These are phyloP conservation scores for Paedocypris micromegethes DNA, from an alignment of 2,797 vertebrate species.

Conservation along the genomic window DNA sequence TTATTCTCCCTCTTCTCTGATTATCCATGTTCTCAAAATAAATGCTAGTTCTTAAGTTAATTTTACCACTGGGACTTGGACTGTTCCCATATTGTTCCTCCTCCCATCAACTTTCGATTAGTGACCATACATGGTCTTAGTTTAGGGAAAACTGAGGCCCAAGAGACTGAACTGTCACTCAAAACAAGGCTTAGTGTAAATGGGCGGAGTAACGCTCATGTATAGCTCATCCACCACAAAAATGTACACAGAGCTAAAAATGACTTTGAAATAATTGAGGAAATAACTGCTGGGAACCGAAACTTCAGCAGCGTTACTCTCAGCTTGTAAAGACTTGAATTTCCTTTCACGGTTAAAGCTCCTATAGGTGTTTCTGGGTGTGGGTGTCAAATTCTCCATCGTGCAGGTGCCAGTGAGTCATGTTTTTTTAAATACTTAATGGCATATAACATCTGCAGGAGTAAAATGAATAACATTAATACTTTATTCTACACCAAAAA, in stretches of 20 bases:
- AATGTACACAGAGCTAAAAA: constrained; percentile 30
- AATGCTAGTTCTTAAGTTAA: constrained; percentile 46
- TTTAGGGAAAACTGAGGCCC: constrained; percentile 39
- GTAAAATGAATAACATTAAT: too few relatives aligned
- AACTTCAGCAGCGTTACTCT: constrained; percentile 22
- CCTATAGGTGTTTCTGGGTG: constrained; percentile 32
- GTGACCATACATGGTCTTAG: constrained; percentile 53
- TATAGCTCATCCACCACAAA: constrained; percentile 24
- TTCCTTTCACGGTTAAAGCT: constrained; percentile 4
- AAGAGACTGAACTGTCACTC: constrained; percentile 34
- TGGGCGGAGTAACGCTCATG: constrained; percentile 34
- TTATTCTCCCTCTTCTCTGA: constrained; percentile 26
- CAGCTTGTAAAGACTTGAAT: constrained; percentile 42
- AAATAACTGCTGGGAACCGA: constrained; percentile 34
- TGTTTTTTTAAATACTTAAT: neutral
- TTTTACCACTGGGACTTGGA: constrained; percentile 48
- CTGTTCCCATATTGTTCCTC: constrained; percentile 47
- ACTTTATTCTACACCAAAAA: too few relatives aligned
- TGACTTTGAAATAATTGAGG: constrained; percentile 23
- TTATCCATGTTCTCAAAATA: constrained; percentile 40
- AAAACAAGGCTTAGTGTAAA: constrained; percentile 27
- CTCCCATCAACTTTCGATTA: constrained; percentile 42
- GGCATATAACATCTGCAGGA: neutral
- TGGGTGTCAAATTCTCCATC: constrained; percentile 33
- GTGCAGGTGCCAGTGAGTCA: constrained; percentile 34